phyloP scores from a whole-genome alignment of 2,797 vertebrate species.

The Myripristis jacobus region DNA sequence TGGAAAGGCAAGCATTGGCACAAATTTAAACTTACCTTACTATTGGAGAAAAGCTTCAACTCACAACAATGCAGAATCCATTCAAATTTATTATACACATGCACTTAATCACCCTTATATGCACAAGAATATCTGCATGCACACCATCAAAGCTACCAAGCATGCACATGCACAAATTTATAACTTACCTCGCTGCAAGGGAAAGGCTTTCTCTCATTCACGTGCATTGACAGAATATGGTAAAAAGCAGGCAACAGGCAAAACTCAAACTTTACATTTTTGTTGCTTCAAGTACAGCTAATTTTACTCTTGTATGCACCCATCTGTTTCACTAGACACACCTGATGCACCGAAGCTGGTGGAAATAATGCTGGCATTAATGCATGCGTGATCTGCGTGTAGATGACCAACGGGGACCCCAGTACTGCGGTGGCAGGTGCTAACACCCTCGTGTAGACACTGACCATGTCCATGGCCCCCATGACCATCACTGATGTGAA shows the following conservation, averaged over 20 bases:
- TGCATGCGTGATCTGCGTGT: constrained; percentile 46
- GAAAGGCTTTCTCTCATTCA: background rate
- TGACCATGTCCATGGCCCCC: constrained; percentile 76
- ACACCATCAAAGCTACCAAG: background rate
- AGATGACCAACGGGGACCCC: constrained; percentile 42
- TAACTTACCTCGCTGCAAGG: constrained; percentile 1
- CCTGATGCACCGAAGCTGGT: constrained; percentile 43
- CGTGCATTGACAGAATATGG: constrained; percentile 43
- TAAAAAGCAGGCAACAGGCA: constrained; percentile 20
- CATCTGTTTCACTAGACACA: constrained; percentile 45
- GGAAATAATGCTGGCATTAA: constrained; percentile 58
- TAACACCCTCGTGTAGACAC: constrained; percentile 51
- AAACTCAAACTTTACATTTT: background rate
- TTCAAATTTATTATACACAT: background rate
- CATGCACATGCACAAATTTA: constrained; percentile 41
- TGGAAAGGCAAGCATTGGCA: background rate
- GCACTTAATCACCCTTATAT: constrained; percentile 2
- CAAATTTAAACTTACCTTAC: constrained; percentile 7
- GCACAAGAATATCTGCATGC: constrained; percentile 12
- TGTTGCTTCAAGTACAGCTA: constrained; percentile 1
- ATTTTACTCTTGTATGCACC: constrained; percentile 12
- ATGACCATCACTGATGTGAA: constrained; percentile 86
- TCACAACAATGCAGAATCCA: too few relatives aligned
- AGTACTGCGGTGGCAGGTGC: constrained; percentile 31
- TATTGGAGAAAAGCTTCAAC: too few relatives aligned